Conservation (phyloP, 53 echinoderm and acorn worm species). For the Luidia sarsii region DNA sequence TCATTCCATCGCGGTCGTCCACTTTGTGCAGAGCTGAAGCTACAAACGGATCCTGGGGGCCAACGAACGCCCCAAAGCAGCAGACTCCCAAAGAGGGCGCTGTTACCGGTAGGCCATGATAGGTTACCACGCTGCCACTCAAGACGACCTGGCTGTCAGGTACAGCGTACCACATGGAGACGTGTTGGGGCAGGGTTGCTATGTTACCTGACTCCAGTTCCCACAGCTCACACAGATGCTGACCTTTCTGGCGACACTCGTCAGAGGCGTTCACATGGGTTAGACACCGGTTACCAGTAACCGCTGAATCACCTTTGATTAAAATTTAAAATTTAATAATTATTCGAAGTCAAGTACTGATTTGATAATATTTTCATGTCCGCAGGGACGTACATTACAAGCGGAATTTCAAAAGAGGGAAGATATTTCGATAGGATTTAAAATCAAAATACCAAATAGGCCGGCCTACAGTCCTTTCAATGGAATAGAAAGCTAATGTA, state of each 20-base stretch:
- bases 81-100: neutral
- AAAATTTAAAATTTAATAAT: no score
- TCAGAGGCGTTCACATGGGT: neutral
- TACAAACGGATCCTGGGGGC: neutral
- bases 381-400: no score
- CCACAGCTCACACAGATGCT: conserved; percentile 28
- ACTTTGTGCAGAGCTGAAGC: neutral
- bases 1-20: neutral
- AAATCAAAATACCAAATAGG: no score
- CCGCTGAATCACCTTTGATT: neutral
- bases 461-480: no score
- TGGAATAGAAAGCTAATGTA: no score
- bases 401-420: no score
- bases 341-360: no score
- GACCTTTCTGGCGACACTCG: neutral
- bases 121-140: neutral
- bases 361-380: no score
- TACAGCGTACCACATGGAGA: conserved; percentile 12
- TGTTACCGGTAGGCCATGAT: neutral
- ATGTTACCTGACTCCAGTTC: neutral
- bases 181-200: neutral
- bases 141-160: neutral
- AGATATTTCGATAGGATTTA: no score
- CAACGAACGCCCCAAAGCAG: neutral
- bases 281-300: neutral